phyloP scores from a whole-genome alignment of 1,140 invertebrate genomes.

The Acromyrmex heyeri region DNA sequence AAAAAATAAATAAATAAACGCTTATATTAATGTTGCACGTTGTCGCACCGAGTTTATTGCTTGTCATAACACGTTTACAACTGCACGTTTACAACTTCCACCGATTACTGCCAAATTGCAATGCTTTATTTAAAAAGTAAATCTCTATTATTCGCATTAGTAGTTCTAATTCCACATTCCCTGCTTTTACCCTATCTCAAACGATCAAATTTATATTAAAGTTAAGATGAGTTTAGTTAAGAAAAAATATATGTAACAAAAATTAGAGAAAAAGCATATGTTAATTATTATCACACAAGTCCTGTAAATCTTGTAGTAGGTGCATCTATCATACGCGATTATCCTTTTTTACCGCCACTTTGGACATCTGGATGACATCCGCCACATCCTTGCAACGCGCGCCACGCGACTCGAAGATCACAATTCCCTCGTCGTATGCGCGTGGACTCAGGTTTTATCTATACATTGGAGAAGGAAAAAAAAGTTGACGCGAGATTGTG shows the following conservation, averaged over 20 bases:
- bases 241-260: not conserved
- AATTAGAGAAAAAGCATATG: not conserved
- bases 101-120: no score
- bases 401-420: not conserved
- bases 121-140: no score
- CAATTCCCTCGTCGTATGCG: not conserved
- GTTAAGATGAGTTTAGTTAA: not conserved
- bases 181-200: no score
- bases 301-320: no score
- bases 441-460: not conserved
- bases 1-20: no score
- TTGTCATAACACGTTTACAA: no score
- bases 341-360: conserved; percentile 36
- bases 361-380: conserved; percentile 1
- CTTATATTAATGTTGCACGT: no score
- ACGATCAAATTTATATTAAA: not conserved
- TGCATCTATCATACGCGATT: not conserved
- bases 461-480: not conserved
- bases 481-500: not conserved
- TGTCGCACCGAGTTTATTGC: no score
- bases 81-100: no score
- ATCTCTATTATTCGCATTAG: no score
- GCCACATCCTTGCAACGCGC: conserved; percentile 1
- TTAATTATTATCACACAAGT: not conserved
- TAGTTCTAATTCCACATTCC: no score